Evolutionary conservation across 2,113 vertebrate genomes (phyloP).

Genomic region (Ramphastos sulfuratus): DNA sequence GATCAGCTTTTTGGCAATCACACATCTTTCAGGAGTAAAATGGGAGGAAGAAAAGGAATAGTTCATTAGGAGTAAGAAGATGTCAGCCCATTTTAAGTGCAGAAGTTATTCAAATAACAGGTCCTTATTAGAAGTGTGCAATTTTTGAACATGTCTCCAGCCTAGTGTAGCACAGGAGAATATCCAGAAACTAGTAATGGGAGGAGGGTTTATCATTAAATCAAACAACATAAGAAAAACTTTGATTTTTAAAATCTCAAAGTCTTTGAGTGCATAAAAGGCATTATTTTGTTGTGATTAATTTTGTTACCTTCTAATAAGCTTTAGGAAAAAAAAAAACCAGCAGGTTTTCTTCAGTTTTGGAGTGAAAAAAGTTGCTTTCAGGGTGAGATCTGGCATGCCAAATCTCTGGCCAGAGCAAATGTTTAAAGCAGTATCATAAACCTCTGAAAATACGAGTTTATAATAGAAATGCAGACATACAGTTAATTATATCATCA

Average conservation of each 20-base stretch:
- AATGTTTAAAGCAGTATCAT: conserved; percentile 70
- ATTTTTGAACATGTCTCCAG: background rate
- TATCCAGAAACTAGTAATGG: background rate
- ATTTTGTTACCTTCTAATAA: background rate
- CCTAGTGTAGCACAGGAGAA: conserved; percentile 16
- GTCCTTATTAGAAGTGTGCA: conserved; percentile 3
- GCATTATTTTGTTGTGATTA: background rate
- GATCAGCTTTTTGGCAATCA: conserved; percentile 3
- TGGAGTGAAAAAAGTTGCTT: conserved; percentile 17
- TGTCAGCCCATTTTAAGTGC: conserved; percentile 17
- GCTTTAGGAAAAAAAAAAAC: background rate
- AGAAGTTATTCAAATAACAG: conserved; percentile 6
- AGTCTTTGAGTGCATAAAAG: background rate
- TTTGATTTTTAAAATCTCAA: background rate
- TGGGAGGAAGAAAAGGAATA: background rate
- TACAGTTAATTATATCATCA: conserved; percentile 74
- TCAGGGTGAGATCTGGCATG: conserved; percentile 16
- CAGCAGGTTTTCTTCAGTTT: background rate
- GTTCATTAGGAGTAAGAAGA: background rate
- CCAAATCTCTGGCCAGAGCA: conserved; percentile 55
- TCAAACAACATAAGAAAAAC: background rate
- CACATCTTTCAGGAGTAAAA: background rate
- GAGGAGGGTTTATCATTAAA: background rate
- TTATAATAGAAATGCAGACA: conserved; percentile 77
- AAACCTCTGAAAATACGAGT: conserved; percentile 71